Evolutionary conservation across 1,140 invertebrate genomes (phyloP), one percentile per base, ranked within the genome.

Genomic region (Melanaphis sacchari): DNA sequence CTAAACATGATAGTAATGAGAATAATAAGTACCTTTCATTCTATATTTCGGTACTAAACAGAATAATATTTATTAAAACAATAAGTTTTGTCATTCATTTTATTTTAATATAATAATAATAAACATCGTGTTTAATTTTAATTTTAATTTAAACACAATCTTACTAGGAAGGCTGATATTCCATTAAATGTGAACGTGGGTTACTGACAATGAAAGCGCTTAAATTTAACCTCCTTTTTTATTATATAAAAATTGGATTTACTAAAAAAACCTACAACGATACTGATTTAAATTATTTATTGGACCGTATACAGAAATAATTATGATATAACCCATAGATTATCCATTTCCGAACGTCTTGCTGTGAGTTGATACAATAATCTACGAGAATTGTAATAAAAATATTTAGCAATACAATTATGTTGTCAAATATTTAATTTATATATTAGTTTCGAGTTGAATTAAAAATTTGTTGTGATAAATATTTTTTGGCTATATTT

Each of bases 241-340:
- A 41, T 90, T 90, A 90, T 41, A 90, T 90, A 90, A 90, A 90
- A 59, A 24, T 40, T 31, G 89, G 38, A 40, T 66, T 59, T 18
- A 66, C 66, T n/a, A 90, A 90, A 22, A 49, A 36, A 49, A 38
- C 36, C 31, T 40, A 59, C 66, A 90, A 26, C 8, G 26, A 31
- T 41, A 41, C 38, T 40, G 40, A 31, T 90, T 90, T 41, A 90
- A 66, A 66, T 41, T 90, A 90, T 90, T 66, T 90, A 90, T 90
- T 90, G 52, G 54, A 90, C 89, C 89, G 89, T 90, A 66, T 66
- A 90, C 54, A 66, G 52, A 90, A 66, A 66, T 90, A 66, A 66
- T 90, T 66, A 66, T 90, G 89, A 90, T 66, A 90, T 90, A 90
- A 90, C 66, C 89, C 52, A 40, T 24, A 59, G 54, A 90, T 90